Evolutionary conservation across 2,888 invertebrate species (phyloP), one percentile per base, ranked within the genome.

Genomic region (Dusona sp.): DNA sequence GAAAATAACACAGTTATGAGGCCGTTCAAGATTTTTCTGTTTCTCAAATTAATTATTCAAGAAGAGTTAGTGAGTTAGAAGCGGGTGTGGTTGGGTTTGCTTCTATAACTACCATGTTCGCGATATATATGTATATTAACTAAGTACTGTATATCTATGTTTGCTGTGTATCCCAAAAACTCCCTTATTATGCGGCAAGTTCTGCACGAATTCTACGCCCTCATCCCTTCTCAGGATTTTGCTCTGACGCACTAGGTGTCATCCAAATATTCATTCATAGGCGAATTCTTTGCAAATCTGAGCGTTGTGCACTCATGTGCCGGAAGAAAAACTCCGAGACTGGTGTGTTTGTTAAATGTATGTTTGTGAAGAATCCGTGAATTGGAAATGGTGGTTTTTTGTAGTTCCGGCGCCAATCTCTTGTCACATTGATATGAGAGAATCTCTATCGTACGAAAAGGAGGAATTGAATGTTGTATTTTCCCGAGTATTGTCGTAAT

Each of bases 1-100:
- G 57, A 16, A 64, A 45, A 29, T 73, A 68, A 82, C 65, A 36
- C 61, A 48, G 74, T 70, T 79, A 79, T 64, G 19, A 51, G 38
- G 11, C 38, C 68, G 54, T 72, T 77, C 64, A 74, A 61, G 74
- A 22, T 61, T 80, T 61, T 77, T 54, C 80, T 51, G 77, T 65
- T 42, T 84, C 70, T 25, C 61, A 38, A 51, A 85, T 85, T 85
- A 82, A 85, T 85, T 78, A 85, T 79, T 82, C 82, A 85, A 74
- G 72, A 51, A 82, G 78, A 78, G 67, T 85, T 74, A 13, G 33
- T 48, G 67, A 33, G 57, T 22, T n/a, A 51, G 73, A 57, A 38
- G 73, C 78, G 38, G 67, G 57, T 79, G 78, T 68, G 51, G 68
- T 57, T 25, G 16, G 38, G 22, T 75, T 82, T 29, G 64, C 65